Evolutionary conservation across 2,888 invertebrate genomes (phyloP).

Genomic region (Tenthredo livida): DNA sequence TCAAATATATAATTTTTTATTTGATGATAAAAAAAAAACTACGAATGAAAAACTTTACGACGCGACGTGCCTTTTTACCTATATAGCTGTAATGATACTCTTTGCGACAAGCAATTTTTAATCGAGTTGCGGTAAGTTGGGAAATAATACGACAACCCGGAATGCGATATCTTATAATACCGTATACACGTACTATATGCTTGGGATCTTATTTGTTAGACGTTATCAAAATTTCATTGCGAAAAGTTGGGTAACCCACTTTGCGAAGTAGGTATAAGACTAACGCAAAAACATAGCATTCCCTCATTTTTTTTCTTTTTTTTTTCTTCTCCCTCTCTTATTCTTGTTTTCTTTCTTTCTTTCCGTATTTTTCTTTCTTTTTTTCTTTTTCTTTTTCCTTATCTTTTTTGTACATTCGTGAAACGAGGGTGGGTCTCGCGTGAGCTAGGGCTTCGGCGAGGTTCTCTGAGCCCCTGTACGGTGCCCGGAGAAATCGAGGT

Average conservation of each 20-base stretch:
- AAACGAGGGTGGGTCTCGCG: constrained; percentile 52
- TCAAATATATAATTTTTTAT: not conserved
- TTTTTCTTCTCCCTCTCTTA: constrained; percentile 44
- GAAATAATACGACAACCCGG: not conserved
- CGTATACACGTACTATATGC: not conserved
- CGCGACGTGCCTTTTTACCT: not conserved
- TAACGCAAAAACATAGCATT: not conserved
- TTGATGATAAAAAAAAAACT: not conserved
- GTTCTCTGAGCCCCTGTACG: constrained; percentile 17
- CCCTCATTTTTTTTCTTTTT: constrained; percentile 23
- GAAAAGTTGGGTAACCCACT: constrained; percentile 13
- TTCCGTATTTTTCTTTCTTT: constrained; percentile 14
- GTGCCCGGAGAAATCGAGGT: not conserved
- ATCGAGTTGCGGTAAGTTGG: not conserved
- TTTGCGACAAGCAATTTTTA: not conserved
- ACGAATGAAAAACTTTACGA: not conserved
- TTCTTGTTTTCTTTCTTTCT: not conserved
- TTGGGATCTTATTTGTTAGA: constrained; percentile 23
- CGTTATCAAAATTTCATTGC: constrained; percentile 17
- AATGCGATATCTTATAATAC: constrained; percentile 1
- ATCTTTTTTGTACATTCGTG: constrained; percentile 48
- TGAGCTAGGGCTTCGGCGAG: constrained; percentile 6
- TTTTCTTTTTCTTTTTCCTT: not conserved
- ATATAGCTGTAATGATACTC: no score
- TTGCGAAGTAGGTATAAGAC: not conserved